Evolutionary conservation across 2,113 vertebrate genomes (phyloP).

Genomic region (Heteronetta atricapilla): DNA sequence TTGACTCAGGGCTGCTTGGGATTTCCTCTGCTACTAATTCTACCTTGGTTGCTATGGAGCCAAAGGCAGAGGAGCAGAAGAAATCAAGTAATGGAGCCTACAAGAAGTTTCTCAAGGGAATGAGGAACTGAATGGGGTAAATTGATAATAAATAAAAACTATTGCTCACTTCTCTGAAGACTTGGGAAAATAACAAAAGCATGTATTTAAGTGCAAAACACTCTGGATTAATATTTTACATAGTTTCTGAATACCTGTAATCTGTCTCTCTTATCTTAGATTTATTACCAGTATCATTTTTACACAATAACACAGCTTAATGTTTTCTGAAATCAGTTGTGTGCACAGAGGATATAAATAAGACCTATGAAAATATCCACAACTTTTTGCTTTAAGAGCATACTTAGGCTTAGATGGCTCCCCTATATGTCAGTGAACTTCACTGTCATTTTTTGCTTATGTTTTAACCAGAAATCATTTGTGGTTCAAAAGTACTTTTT

Average conservation of each 20-base stretch:
- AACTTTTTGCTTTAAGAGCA: background rate
- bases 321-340: background rate
- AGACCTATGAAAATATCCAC: background rate
- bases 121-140: slow-evolving; percentile 14
- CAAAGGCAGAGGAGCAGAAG: slow-evolving; percentile 38
- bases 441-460: background rate
- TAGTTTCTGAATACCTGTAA: background rate
- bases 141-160: slow-evolving; percentile 41
- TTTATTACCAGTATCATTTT: background rate
- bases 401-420: background rate
- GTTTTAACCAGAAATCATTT: background rate
- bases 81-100: slow-evolving; percentile 55
- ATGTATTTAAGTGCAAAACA: background rate
- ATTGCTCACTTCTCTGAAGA: slow-evolving; percentile 9
- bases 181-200: background rate
- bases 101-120: slow-evolving; percentile 57
- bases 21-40: slow-evolving; percentile 67
- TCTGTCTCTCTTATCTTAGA: background rate
- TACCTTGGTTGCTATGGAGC: slow-evolving; percentile 70
- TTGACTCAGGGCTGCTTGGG: slow-evolving; percentile 33
- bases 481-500: background rate
- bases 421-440: background rate
- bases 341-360: background rate
- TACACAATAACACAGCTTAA: background rate
- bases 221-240: background rate